A percentile compares a stretch with the other conserved stretches of the same genome.
These are phyloP conservation scores for Lithobates sylvaticus DNA, from an alignment of 2,797 vertebrate genomes.

Conservation along the genomic window DNA sequence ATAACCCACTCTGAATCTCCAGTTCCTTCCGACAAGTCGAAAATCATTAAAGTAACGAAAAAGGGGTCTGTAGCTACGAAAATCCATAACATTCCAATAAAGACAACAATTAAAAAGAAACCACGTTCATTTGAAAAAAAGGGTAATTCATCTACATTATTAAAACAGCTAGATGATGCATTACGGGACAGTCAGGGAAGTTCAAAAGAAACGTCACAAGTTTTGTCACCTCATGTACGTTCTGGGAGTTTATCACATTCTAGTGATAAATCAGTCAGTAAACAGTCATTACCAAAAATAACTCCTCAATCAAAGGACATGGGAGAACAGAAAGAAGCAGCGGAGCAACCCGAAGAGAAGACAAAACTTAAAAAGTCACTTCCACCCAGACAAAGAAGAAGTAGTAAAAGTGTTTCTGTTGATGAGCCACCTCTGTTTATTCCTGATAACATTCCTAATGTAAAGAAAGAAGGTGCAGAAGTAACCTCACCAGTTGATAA, in stretches of 20 bases:
- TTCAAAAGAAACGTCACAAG: slow-evolving; percentile 72
- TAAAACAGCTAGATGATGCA: slow-evolving; percentile 71
- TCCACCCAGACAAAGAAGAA: slow-evolving; percentile 87
- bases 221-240: slow-evolving; percentile 64
- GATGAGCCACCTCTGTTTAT: slow-evolving; percentile 96
- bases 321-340: slow-evolving; percentile 69
- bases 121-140: slow-evolving; percentile 67
- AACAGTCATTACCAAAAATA: slow-evolving; percentile 72
- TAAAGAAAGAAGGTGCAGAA: slow-evolving; percentile 85
- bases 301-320: slow-evolving; percentile 78
- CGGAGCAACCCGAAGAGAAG: slow-evolving; percentile 80
- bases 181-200: slow-evolving; percentile 67
- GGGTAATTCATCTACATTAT: slow-evolving; percentile 73
- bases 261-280: slow-evolving; percentile 76
- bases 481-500: slow-evolving; percentile 79
- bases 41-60: slow-evolving; percentile 83
- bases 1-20: slow-evolving; percentile 69
- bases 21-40: slow-evolving; percentile 59
- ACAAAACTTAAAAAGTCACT: slow-evolving; percentile 85
- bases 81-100: slow-evolving; percentile 66
- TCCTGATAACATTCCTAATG: slow-evolving; percentile 93
- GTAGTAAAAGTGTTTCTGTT: slow-evolving; percentile 86
- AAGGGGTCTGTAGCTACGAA: slow-evolving; percentile 71
- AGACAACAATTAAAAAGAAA: slow-evolving; percentile 71
- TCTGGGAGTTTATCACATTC: slow-evolving; percentile 69